phyloP scores from a whole-genome alignment of 1,140 invertebrate genomes.

The Olivierus martensii region DNA sequence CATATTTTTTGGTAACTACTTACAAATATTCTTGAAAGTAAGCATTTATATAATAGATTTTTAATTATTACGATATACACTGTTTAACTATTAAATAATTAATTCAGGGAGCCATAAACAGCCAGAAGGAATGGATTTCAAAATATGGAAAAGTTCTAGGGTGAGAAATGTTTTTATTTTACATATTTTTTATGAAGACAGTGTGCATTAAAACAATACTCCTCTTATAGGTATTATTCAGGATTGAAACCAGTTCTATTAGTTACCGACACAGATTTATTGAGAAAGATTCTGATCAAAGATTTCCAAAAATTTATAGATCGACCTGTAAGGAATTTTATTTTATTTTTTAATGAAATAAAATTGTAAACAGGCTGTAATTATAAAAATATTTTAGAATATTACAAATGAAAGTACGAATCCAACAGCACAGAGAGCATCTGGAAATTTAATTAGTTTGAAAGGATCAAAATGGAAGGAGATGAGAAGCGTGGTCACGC shows the following conservation, averaged over 20 bases:
- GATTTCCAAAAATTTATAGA: conserved; percentile 27
- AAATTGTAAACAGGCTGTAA: too few relatives aligned
- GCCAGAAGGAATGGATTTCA: conserved; percentile 23
- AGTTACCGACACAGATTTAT: conserved; percentile 25
- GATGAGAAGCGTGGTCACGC: conserved; percentile 34
- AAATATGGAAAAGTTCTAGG: conserved; percentile 29
- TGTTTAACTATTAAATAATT: too few relatives aligned
- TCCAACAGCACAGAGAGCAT: too few relatives aligned
- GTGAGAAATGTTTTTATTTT: conserved; percentile 2
- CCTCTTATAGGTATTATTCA: conserved; percentile 21
- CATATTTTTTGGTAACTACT: conserved; percentile 25
- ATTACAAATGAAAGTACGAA: too few relatives aligned
- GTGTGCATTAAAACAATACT: too few relatives aligned
- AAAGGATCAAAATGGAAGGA: conserved; percentile 34
- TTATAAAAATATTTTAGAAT: too few relatives aligned
- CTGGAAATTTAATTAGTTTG: background rate
- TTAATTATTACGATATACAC: background rate
- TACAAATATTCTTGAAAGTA: conserved; percentile 23
- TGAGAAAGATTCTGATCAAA: conserved; percentile 29
- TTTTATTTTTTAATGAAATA: too few relatives aligned
- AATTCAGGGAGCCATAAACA: conserved; percentile 5
- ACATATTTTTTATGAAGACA: too few relatives aligned
- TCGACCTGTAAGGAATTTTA: conserved; percentile 5
- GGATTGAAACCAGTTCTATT: conserved; percentile 26
- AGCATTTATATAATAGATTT: background rate